Evolutionary conservation across 2,113 vertebrate species (phyloP).

Genomic region (Trematocara variabile): DNA sequence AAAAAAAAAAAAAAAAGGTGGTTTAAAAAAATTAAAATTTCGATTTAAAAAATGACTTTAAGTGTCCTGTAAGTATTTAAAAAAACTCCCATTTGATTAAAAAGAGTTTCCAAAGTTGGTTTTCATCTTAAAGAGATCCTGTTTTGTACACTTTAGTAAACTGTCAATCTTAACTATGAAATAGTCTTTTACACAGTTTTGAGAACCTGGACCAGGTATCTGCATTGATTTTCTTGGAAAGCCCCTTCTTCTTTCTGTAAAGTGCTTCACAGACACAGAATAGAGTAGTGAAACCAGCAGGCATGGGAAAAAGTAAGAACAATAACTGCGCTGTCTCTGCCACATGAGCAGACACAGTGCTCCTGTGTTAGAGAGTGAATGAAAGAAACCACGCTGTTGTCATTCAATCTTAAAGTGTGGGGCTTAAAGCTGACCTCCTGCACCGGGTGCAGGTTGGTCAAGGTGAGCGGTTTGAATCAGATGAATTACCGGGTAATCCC

Average conservation of each 20-base stretch:
- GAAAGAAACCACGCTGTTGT: not conserved
- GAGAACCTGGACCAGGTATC: not conserved
- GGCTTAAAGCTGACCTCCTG: not conserved
- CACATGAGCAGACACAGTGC: not conserved
- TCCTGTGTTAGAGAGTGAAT: not conserved
- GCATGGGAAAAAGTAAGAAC: not conserved
- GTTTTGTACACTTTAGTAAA: not conserved
- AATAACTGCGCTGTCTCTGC: not conserved
- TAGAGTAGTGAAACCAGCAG: not conserved
- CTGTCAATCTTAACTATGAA: not conserved
- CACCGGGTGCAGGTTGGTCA: not conserved
- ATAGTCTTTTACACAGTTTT: not conserved
- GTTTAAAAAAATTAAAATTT: not conserved
- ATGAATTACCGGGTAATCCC: not conserved
- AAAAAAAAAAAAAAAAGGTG: not conserved
- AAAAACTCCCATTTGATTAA: not conserved
- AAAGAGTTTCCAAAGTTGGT: accelerated
- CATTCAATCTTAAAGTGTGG: not conserved
- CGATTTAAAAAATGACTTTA: not conserved
- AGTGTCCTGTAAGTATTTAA: not conserved
- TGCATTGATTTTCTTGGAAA: not conserved
- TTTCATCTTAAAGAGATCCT: not conserved
- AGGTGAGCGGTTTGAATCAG: not conserved
- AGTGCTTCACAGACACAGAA: not conserved
- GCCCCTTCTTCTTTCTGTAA: not conserved